Base-by-base conservation (phyloP, 2,113 vertebrate genomes). In the Sprattus sprattus region DNA sequence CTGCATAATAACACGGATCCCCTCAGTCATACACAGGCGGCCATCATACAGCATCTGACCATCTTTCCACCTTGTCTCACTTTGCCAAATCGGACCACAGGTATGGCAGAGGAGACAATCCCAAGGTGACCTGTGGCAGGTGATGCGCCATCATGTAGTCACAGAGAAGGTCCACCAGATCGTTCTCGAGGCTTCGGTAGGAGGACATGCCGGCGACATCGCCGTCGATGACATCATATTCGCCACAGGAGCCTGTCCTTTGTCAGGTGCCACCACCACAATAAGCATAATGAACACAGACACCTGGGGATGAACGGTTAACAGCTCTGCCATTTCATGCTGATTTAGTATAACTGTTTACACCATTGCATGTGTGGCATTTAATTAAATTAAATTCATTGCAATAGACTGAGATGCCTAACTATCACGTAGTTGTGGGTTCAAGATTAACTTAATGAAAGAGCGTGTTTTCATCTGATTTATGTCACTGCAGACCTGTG, bases 81-180 rank as follows among this genome's bases (percentile, higher is more conserved):
- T 2, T 20, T 60, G 54, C 54, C 52, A 54, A 39, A 60, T 60
- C 18, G 64, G 84, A 82, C 49, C 91, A 87, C 89, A 95, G 95
- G 89, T 95, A 85, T 95, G 95, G 95, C 92, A 94, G 89, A 93
- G 92, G 83, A 86, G 84, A 52, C 92, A 93, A 71, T 91, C 91
- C 84, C 93, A 93, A 71, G 91, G 89, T 18, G 91, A 93, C 45
- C 88, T 93, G 86, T 95, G 95, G 95, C 91, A 83, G 85, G 71
- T 83, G 83, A 89, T 87, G 80, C 93, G 90, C 82, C 92, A 49
- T 32, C 93, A 94, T n/a, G 91, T 95, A 88, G 93, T 84, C 44
- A 0, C 90, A 57, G 89, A 90, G 81, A 45, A 86, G 25, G 92
- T 94, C 81, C 94, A 95, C 86, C 94, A 92, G 89, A 89, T 95